These are phyloP conservation scores for Myotis vivesi DNA, from an alignment of 2,797 vertebrate genomes.

Conservation along the genomic window DNA sequence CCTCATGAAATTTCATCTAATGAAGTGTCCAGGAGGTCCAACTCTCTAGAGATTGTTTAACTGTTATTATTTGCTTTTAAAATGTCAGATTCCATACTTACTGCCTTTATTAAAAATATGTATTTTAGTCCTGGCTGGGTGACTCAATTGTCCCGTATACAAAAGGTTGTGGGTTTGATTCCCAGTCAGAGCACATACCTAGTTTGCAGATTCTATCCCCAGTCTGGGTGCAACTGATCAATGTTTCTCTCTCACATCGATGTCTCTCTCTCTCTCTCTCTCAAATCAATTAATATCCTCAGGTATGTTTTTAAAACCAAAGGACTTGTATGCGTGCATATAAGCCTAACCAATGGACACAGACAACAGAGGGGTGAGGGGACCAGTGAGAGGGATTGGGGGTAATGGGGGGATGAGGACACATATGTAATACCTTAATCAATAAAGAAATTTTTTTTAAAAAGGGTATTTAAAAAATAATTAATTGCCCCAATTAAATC, in stretches of 20 bases:
- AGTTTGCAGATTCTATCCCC: background rate
- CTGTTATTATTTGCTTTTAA: constrained; percentile 12
- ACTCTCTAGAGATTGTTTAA: background rate
- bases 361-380: no score
- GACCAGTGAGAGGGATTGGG: no score
- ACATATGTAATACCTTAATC: no score
- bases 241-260: background rate
- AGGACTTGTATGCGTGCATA: no score
- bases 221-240: rapidly evolving
- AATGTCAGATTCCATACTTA: constrained; percentile 43
- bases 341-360: no score
- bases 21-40: background rate
- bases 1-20: background rate
- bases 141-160: background rate
- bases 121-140: background rate
- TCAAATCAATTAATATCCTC: background rate
- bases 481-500: background rate
- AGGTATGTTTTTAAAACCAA: background rate
- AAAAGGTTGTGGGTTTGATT: background rate
- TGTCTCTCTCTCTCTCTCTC: background rate
- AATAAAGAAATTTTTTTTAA: no score
- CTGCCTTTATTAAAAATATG: background rate
- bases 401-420: background rate
- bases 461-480: background rate
- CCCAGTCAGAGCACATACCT: background rate